Evolutionary conservation across 2,888 invertebrate genomes (phyloP).

Genomic region (Choristoneura rosaceana): DNA sequence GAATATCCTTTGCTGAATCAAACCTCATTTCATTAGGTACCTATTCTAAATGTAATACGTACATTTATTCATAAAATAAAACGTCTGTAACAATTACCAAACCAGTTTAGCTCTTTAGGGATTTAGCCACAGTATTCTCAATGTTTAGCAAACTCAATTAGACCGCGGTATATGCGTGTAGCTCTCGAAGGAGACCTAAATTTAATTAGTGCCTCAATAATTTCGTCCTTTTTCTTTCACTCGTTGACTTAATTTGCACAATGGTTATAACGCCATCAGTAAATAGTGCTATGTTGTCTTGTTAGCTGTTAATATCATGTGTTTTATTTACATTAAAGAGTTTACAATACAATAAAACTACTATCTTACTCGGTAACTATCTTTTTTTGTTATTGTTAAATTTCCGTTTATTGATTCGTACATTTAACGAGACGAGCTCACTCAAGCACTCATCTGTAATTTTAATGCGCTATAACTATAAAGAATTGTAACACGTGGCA

Average conservation of each 20-base stretch:
- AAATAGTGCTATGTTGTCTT: not conserved
- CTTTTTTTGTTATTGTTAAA: not conserved
- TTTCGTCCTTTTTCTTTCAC: slow-evolving; percentile 16
- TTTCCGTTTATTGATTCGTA: not conserved
- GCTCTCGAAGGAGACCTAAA: not conserved
- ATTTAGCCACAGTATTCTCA: slow-evolving; percentile 1
- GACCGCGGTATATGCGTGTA: not conserved
- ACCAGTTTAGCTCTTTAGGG: not conserved
- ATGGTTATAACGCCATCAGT: not conserved
- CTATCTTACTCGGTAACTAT: not conserved
- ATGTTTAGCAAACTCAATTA: slow-evolving; percentile 27
- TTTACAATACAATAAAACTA: no score
- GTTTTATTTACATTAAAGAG: no score
- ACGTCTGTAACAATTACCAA: not conserved
- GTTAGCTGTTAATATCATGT: not conserved
- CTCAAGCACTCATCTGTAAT: not conserved
- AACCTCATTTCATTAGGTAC: no score
- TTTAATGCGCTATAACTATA: slow-evolving; percentile 2
- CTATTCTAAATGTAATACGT: not conserved
- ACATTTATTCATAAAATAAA: not conserved
- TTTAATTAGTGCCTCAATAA: slow-evolving; percentile 10
- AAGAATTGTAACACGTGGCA: slow-evolving; percentile 29
- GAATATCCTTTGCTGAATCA: no score
- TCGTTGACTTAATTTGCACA: not conserved
- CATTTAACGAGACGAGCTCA: not conserved